Evolutionary conservation across 2,888 invertebrate species (phyloP), one percentile per base, ranked within the genome.

Genomic region (Lydus trimaculatus): DNA sequence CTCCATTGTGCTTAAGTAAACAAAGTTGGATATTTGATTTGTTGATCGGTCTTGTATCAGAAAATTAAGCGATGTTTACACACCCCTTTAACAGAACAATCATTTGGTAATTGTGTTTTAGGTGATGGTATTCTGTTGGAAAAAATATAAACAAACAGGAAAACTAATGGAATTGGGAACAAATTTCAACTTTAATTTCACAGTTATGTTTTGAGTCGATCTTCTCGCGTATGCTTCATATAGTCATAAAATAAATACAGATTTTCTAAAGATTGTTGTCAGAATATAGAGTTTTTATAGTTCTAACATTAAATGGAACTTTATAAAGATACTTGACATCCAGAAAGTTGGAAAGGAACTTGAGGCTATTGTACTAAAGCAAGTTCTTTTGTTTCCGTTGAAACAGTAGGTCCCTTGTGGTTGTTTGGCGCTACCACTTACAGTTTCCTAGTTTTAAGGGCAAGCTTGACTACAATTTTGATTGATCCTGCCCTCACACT

Each of bases 371-470:
- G 58, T 66, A 64, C 39, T 25, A 8, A 66, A 11, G 5, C 13
- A n/a, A 74, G 70, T 70, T 68, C 70, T 70, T 70, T 72, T 72
- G 70, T 70, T 70, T 72, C 70, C 68, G 68, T 65, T 65, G 65
- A 7, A 48, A 9, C 9, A 48, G 48, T 4, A 70, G 59, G 63
- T 65, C 59, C 63, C 64, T 65, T 61, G 63, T 64, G 68, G 63
- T 69, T 68, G 66, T 69, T 71, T 71, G 61, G 64, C 61, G 36
- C 52, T 43, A 63, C 67, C 70, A 70, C 67, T 71, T 61, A 66
- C 69, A 67, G 64, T 36, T 66, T 64, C 58, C 65, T 48, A 66
- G 64, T 48, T 52, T 25, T 6, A 58, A 62, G 28, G 64, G 69
- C 64, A 71, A 69, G 65, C 63, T 66, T 58, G 67, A 58, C 60